Evolutionary conservation across 2,888 invertebrate genomes (phyloP).

Genomic region (Trichogramma dendrolimi): DNA sequence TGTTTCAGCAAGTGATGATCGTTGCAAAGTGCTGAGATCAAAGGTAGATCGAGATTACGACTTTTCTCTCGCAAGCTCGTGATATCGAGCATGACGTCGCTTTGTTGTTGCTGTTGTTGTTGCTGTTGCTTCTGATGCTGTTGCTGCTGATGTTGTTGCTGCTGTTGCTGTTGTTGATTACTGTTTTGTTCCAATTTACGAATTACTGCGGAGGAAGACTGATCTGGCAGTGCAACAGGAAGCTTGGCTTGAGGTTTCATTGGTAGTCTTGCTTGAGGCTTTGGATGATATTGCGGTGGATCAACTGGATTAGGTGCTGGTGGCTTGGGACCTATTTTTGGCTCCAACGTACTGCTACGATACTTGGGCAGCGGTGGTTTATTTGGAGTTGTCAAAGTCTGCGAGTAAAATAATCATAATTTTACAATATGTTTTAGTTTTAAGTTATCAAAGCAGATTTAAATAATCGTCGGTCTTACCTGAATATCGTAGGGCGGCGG

Average conservation of each 20-base stretch:
- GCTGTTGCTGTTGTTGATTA: conserved; percentile 1
- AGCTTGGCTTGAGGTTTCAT: too few species aligned
- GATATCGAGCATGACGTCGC: conserved; percentile 64
- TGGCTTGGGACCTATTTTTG: too few species aligned
- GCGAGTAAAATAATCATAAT: conserved; percentile 18
- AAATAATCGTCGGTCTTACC: conserved; percentile 34
- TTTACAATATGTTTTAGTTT: neutral
- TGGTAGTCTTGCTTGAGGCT: too few species aligned
- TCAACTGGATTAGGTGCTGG: too few species aligned
- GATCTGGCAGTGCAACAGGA: too few species aligned
- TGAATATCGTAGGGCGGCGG: conserved; percentile 56
- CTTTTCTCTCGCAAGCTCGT: conserved; percentile 82
- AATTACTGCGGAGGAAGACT: too few species aligned
- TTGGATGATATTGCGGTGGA: too few species aligned
- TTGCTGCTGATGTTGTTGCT: conserved; percentile 26
- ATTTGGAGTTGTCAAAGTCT: conserved; percentile 45
- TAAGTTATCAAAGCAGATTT: neutral
- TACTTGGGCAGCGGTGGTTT: conserved; percentile 41
- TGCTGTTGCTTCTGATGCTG: conserved; percentile 31
- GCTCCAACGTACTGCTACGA: too few species aligned
- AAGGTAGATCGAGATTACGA: conserved; percentile 82
- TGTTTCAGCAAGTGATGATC: conserved; percentile 85
- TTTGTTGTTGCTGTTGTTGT: conserved; percentile 31
- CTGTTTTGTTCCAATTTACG: too few species aligned
- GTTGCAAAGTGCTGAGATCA: conserved; percentile 90